Base-by-base conservation (phyloP, 1,140 invertebrate genomes). In the Drosophila bocki region DNA sequence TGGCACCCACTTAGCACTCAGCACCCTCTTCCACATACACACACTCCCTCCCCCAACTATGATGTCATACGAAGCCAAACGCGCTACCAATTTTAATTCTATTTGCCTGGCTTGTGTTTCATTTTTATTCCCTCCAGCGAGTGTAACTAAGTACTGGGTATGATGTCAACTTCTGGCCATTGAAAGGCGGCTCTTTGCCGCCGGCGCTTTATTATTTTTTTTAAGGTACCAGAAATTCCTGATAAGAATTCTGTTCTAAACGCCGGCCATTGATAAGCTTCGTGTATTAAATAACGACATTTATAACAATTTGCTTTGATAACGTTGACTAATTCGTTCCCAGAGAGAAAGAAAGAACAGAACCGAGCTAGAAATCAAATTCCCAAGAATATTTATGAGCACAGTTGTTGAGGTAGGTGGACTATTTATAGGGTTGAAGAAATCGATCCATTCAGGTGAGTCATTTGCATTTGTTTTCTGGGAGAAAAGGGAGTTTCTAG, bases 1-100 rank as follows among this genome's bases (percentile, higher is more conserved):
- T 84, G 64, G 33, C 82, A 82, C 75, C 65, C 82, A 85, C 79
- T 85, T 82, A 75, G 80, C 81, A 83, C 71, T 83, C 50, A 60
- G 53, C 71, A 48, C 44, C 60, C 61, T 26, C 22, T 22, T 32
- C 33, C 48, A 64, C 41, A 70, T 9, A 39, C 32, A 33, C 59
- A 22, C 48, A 62, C 22, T 32, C 42, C 62, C 48, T 47, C 76
- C 33, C 57, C 39, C 45, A 62, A 78, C 75, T 63, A 78, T 78
- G 75, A 78, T 78, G 75, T 78, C 75, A 78, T 78, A 63, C 51
- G 17, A 41, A 77, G 48, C 53, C 62, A 50, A 48, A 70, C 65
- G 75, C 75, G 65, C 67, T 78, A 63, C 75, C 75, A 78, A 78
- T 78, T 78, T 78, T 70, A 78, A 78, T 78, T 78, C 47, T 78